Conservation (phyloP, 1,140 invertebrate genomes). For the Latrodectus geometricus region DNA sequence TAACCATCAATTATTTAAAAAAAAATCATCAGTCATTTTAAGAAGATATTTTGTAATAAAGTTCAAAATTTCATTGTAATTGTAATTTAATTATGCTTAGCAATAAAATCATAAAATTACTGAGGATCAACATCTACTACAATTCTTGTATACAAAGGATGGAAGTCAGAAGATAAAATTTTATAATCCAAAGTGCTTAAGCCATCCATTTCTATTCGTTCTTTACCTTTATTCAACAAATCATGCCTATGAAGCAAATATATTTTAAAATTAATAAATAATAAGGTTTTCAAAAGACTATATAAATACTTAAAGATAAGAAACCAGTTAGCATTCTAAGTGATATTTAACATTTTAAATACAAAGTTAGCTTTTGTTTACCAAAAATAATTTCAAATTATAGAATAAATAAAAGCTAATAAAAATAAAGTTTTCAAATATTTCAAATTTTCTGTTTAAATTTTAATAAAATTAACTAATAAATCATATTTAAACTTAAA, state of each 20-base stretch:
- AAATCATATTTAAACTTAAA: no score
- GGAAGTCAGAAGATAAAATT: slow-evolving; percentile 76
- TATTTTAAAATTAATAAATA: background rate
- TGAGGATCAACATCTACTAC: slow-evolving; percentile 50
- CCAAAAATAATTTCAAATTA: no score
- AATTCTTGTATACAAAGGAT: slow-evolving; percentile 71
- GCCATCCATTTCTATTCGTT: slow-evolving; percentile 85
- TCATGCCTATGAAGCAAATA: slow-evolving; percentile 73
- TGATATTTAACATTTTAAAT: no score
- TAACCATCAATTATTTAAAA: slow-evolving; percentile 1
- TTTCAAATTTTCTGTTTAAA: no score
- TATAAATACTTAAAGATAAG: no score
- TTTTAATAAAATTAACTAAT: no score
- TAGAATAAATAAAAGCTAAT: no score
- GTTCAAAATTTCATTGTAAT: background rate
- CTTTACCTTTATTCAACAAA: slow-evolving; percentile 82
- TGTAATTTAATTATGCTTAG: slow-evolving; percentile 3
- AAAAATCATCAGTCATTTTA: background rate
- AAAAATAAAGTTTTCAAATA: no score
- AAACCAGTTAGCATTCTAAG: no score
- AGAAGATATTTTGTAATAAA: background rate
- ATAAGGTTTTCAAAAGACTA: background rate
- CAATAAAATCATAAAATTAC: slow-evolving; percentile 7
- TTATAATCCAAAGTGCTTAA: slow-evolving; percentile 86
- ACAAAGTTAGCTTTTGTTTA: no score